Base-by-base conservation (phyloP, 1,140 invertebrate genomes). In the Epicauta chinensis region DNA sequence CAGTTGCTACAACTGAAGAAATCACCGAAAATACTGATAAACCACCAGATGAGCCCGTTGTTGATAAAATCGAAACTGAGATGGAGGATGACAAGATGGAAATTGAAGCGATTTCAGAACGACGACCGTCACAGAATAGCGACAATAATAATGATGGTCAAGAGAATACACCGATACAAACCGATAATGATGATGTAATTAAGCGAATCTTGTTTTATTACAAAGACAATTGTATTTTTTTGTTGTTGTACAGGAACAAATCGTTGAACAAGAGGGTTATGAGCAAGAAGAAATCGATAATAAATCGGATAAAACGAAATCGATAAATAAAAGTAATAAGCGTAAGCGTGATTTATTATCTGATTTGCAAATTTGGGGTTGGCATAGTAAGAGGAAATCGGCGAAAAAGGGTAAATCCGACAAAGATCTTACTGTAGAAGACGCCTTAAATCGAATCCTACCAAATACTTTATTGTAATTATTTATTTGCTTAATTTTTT, bases 381-480 rank as follows among this genome's bases (percentile, higher is more conserved):
- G 83, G 80, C 83, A 83, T 56, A 84, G 77, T 51, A 86, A 85
- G 67, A 71, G 84, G 49, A 74, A 84, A 55, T 84, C 82, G 2
- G 78, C 82, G 2, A 84, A 78, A 75, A 62, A 65, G 47, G 74
- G 78, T 51, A 78, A 81, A 56, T 77, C 74, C 47, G 78, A 80
- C 50, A 69, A 64, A 51, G 83, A 85, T 71, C 77, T 81, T 54
- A 79, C 76, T 7, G 71, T 90, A 14, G 77, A 83, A 50, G 81
- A 81, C 66, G 78, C 81, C 11, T 60, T 86, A 16, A 69, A 74
- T 57, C 69, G 77, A 64, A 74, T 83, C 41, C 78, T 86, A 41
- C 79, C 79, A 1, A 70, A 66, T 17, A 70, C 74, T 55, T 68
- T 82, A 41, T 62, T 80, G 76, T 81, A 72, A 64, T 71, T 59